Evolutionary conservation across 2,888 invertebrate genomes (phyloP), one percentile per base, ranked within the genome.

Genomic region (Thyatira batis): DNA sequence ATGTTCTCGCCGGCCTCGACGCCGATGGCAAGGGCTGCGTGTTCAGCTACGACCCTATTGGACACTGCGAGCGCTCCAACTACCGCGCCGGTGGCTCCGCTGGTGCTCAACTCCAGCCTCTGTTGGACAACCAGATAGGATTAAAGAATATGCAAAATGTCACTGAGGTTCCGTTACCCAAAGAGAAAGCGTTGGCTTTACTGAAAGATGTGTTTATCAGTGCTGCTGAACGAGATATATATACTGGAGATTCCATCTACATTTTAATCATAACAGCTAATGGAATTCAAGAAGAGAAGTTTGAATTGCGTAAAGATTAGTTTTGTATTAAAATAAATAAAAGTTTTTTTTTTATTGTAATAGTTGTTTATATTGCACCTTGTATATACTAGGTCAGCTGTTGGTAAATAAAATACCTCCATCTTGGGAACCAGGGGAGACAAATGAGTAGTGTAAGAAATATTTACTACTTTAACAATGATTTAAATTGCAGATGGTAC

Each of bases 1-100:
- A 98, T 80, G 95, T 99, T 48, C 89, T 99, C 52, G 99, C 97
- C 50, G 99, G 99, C 0, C 82, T 99, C 52, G 98, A 99, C 87
- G 94, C 94, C 27, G 95, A 98, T 60, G 99, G 98, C 2, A 96
- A 97, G 80, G 99, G 99, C 8, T 96, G 96, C 69, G 96, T 99
- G 6, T 99, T 96, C 90, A 97, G 97, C 76, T 99, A 99, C 83
- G 99, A 99, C 85, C 99, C 99, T 0, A 96, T 99, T 64, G 99
- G 99, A 0, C 98, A 98, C 76, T 97, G 96, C 73, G 98, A 98
- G 83, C 94, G 95, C 56, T 94, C 95, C 0, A 94, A 92, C 10
- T 99, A 95, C 84, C 94, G 96, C 63, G 98, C 98, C 10, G 97
- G 97, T 0, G 99, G 99, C 25, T 97, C 98, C 1, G 96, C 98